Percentiles rank a stretch among this genome's conserved stretches.
Evolutionary conservation across 1,140 invertebrate genomes (phyloP).

Genomic region (Brachionus plicatilis): DNA sequence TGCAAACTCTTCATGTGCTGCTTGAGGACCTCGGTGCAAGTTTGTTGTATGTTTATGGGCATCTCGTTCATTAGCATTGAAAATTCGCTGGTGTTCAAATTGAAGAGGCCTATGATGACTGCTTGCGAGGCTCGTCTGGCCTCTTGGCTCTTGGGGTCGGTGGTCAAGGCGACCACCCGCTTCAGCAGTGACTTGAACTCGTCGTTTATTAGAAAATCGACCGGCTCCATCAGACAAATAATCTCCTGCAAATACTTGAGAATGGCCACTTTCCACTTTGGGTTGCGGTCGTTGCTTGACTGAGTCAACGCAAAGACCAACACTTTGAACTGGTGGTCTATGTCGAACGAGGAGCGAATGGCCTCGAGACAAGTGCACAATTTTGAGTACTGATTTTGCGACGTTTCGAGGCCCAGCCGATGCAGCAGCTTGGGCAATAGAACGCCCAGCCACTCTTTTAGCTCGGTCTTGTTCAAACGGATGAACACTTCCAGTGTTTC

Average conservation of each 20-base stretch:
- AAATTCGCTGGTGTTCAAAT: slow-evolving; percentile 78
- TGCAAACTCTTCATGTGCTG: slow-evolving; percentile 63
- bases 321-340: slow-evolving; percentile 62
- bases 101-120: slow-evolving; percentile 77
- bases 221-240: slow-evolving; percentile 52
- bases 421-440: slow-evolving; percentile 71
- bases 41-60: slow-evolving; percentile 72
- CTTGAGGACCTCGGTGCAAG: slow-evolving; percentile 75
- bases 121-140: slow-evolving; percentile 70
- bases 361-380: slow-evolving; percentile 78
- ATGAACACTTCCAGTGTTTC: slow-evolving; percentile 84
- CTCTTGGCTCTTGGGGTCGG: slow-evolving; percentile 63
- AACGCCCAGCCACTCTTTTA: slow-evolving; percentile 84
- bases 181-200: slow-evolving; percentile 58
- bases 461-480: slow-evolving; percentile 72
- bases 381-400: slow-evolving; percentile 81
- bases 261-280: slow-evolving; percentile 60
- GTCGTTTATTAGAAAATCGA: slow-evolving; percentile 53
- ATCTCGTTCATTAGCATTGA: slow-evolving; percentile 74
- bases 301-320: slow-evolving; percentile 74
- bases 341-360: slow-evolving; percentile 69
- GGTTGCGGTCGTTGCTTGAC: slow-evolving; percentile 77
- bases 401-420: slow-evolving; percentile 79
- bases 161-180: slow-evolving; percentile 60
- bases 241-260: slow-evolving; percentile 55